Evolutionary conservation across 2,888 invertebrate genomes (phyloP).

Genomic region (Idaea dimidiata): DNA sequence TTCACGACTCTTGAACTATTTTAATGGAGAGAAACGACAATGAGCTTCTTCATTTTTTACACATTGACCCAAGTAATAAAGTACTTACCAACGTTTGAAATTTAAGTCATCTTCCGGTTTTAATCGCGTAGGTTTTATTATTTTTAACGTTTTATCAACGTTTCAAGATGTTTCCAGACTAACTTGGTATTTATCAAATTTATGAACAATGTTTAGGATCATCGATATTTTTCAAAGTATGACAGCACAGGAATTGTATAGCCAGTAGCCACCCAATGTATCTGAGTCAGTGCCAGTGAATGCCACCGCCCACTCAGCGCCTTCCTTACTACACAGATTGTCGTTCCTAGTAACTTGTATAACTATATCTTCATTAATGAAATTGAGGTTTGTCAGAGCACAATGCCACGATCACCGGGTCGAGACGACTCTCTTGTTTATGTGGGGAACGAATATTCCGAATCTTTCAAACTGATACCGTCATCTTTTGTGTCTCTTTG

Average conservation of each 20-base stretch:
- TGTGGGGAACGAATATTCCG: background rate
- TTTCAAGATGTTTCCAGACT: too few species aligned
- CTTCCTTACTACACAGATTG: constrained; percentile 38
- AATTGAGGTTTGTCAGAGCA: constrained; percentile 22
- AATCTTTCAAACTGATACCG: background rate
- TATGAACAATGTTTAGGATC: background rate
- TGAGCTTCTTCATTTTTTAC: background rate
- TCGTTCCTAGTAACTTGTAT: constrained; percentile 31
- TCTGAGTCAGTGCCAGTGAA: constrained; percentile 41
- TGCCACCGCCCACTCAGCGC: constrained; percentile 40
- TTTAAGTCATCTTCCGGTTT: too few species aligned
- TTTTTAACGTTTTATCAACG: too few species aligned
- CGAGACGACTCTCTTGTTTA: background rate
- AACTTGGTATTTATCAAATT: background rate
- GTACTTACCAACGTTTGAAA: too few species aligned
- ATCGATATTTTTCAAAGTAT: constrained; percentile 21
- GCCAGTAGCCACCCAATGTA: constrained; percentile 31
- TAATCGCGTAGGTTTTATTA: too few species aligned
- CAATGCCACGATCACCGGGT: background rate
- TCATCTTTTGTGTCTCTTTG: background rate
- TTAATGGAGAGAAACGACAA: background rate
- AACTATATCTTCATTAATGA: constrained; percentile 27
- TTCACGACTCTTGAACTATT: background rate
- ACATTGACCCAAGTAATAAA: background rate
- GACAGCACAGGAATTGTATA: constrained; percentile 31